Evolutionary conservation across 2,113 vertebrate genomes (phyloP).

Genomic region (Numida meleagris): DNA sequence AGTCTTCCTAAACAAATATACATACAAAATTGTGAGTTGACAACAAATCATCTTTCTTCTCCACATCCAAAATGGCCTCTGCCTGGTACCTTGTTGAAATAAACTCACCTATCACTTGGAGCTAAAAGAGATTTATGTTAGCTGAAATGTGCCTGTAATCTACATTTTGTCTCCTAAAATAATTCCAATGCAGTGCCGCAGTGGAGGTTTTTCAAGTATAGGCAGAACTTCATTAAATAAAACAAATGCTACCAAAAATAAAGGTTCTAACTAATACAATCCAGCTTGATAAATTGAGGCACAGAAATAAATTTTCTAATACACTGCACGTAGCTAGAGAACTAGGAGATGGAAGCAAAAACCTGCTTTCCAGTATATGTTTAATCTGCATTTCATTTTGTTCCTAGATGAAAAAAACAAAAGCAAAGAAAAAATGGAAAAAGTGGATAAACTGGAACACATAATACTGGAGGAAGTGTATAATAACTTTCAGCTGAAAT

Average conservation of each 20-base stretch:
- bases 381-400: constrained; percentile 1
- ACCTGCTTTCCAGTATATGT: not conserved
- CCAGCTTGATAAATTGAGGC: not conserved
- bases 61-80: not conserved
- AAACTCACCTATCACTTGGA: not conserved
- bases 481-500: not conserved
- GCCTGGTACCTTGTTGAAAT: not conserved
- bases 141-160: not conserved
- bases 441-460: not conserved
- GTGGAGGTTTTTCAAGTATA: not conserved
- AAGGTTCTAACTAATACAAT: not conserved
- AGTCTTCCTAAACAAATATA: not conserved
- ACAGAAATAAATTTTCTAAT: not conserved
- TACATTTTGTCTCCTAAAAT: not conserved
- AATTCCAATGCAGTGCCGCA: not conserved
- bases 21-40: not conserved
- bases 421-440: not conserved
- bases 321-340: not conserved
- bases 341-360: not conserved
- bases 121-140: not conserved
- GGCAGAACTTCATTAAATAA: not conserved
- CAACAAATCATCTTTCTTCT: not conserved
- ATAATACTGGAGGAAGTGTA: not conserved
- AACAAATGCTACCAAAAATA: not conserved
- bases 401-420: not conserved